Conservation (phyloP, 2,113 vertebrate genomes). For the Antechinus stuartii region DNA sequence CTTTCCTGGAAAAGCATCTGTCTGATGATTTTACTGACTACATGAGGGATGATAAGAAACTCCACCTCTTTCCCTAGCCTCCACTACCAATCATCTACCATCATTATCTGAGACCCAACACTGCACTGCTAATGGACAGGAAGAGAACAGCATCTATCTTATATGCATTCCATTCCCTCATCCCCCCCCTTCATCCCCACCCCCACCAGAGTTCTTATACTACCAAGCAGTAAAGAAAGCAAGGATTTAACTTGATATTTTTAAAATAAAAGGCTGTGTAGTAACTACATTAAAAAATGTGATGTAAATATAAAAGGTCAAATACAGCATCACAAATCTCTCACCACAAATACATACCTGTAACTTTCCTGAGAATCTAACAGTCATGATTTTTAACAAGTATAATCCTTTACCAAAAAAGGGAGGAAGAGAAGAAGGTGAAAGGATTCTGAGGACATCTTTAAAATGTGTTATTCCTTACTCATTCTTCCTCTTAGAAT, state of each 20-base stretch:
- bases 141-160: slow-evolving; percentile 58
- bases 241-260: slow-evolving; percentile 16
- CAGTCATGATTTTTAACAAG: slow-evolving; percentile 45
- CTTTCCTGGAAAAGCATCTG: slow-evolving; percentile 78
- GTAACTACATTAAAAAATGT: slow-evolving; percentile 26
- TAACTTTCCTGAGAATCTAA: slow-evolving; percentile 32
- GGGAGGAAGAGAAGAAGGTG: background rate
- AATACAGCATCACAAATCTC: slow-evolving; percentile 37
- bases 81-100: slow-evolving; percentile 75
- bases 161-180: background rate
- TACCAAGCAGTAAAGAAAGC: background rate
- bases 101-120: slow-evolving; percentile 60
- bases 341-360: background rate
- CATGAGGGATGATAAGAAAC: slow-evolving; percentile 77
- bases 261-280: slow-evolving; percentile 35
- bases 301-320: slow-evolving; percentile 39
- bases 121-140: slow-evolving; percentile 63
- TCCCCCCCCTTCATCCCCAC: too few relatives aligned
- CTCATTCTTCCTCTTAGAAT: slow-evolving; percentile 38
- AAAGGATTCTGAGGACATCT: slow-evolving; percentile 38
- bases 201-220: background rate
- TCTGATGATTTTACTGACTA: slow-evolving; percentile 76
- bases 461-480: slow-evolving; percentile 43
- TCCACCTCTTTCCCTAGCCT: slow-evolving; percentile 84
- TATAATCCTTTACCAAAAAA: background rate